Evolutionary conservation across 2,888 invertebrate genomes (phyloP).

Genomic region (Eupithecia exiguata): DNA sequence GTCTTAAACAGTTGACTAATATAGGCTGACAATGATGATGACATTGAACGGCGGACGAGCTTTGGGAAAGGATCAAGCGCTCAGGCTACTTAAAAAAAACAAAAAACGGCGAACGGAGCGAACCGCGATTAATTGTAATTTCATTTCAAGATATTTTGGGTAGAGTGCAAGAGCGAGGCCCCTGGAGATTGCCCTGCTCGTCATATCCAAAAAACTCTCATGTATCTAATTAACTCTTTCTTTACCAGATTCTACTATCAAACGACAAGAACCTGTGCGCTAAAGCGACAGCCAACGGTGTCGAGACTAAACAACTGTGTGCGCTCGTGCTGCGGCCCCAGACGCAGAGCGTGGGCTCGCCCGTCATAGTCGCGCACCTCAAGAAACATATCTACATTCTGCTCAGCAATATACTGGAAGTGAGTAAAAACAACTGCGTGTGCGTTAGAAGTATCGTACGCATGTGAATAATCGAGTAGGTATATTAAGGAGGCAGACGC

Average conservation of each 20-base stretch:
- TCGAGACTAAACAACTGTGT: conserved; percentile 60
- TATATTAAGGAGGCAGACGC: too few species aligned
- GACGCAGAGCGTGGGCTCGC: conserved; percentile 31
- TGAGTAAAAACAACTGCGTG: conserved; percentile 24
- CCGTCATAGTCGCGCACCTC: conserved; percentile 16
- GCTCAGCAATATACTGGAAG: conserved; percentile 57
- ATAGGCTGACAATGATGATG: too few species aligned
- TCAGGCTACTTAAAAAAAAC: too few species aligned
- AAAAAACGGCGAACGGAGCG: background rate
- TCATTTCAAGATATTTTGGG: too few species aligned
- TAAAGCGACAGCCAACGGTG: conserved; percentile 79
- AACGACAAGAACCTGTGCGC: conserved; percentile 85
- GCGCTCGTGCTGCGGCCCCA: conserved; percentile 52
- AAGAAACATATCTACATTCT: conserved; percentile 58
- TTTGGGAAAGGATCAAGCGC: too few species aligned
- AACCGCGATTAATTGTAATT: background rate
- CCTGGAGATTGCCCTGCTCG: too few species aligned
- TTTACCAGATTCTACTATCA: conserved; percentile 80
- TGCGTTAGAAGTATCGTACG: background rate
- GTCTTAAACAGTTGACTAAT: too few species aligned
- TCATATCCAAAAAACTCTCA: background rate
- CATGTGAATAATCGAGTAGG: too few species aligned
- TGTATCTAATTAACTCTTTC: background rate
- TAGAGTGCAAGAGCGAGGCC: too few species aligned
- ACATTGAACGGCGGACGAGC: too few species aligned